phyloP scores from a whole-genome alignment of 2,797 vertebrate genomes.

The Parambassis ranga region DNA sequence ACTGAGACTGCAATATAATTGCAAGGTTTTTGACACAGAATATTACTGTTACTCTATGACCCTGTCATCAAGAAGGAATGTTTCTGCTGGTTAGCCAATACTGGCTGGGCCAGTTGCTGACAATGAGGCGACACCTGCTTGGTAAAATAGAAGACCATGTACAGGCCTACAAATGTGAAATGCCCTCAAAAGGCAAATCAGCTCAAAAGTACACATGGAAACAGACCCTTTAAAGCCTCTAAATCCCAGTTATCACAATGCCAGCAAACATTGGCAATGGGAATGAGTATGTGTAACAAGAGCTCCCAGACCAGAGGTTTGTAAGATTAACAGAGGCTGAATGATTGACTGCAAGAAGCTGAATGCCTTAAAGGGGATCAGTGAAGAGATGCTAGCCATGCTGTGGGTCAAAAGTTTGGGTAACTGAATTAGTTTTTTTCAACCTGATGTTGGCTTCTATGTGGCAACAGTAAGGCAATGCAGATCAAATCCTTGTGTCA shows the following conservation, averaged over 20 bases:
- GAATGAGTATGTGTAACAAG: conserved; percentile 33
- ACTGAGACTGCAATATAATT: neutral
- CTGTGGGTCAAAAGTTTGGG: neutral
- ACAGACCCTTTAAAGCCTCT: neutral
- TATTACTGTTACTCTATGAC: neutral
- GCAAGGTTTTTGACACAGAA: neutral
- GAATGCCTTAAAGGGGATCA: neutral
- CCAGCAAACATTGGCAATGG: conserved; percentile 14
- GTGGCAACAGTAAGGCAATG: neutral
- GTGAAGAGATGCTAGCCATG: neutral
- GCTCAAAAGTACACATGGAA: neutral
- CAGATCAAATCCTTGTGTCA: neutral
- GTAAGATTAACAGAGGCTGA: conserved; percentile 45
- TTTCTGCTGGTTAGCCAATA: neutral
- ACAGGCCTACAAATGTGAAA: neutral
- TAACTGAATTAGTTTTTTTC: neutral
- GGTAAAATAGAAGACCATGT: neutral
- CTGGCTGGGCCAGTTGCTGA: neutral
- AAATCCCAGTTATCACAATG: conserved; percentile 14
- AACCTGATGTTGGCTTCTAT: too few relatives aligned
- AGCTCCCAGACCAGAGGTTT: conserved; percentile 43
- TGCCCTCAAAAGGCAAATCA: neutral
- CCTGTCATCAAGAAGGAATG: conserved; percentile 16
- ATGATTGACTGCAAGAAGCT: conserved; percentile 23
- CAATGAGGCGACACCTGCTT: neutral